Evolutionary conservation across 2,888 invertebrate species (phyloP), one percentile per base, ranked within the genome.

Genomic region (Formica aserva): DNA sequence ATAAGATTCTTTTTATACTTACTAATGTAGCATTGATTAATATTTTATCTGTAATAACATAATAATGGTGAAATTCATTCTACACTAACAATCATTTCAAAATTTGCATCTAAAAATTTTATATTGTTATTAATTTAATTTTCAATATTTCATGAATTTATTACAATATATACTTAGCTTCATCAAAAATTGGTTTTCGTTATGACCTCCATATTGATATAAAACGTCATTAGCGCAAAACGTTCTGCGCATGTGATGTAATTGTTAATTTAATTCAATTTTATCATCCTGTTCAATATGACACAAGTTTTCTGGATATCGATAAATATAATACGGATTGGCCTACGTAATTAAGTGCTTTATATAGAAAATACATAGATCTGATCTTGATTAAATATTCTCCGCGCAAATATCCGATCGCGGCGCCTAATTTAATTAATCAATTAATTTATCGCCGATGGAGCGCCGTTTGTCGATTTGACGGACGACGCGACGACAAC

Each of bases 361-460:
- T 69, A 77, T 71, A 29, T n/a, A 6, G 26, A 75, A 48, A 75
- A 45, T 60, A 74, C 8, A 71, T 52, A 29, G n/a, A 55, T 38
- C n/a, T 41, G 72, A 77, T 71, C 52, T 38, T 6, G 72, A 57
- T 77, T 41, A 69, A 77, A 77, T 71, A 77, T 80, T 41, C n/a
- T 13, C 3, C 35, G 45, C 32, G 13, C 32, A 74, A 60, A 80
- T 60, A 60, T 48, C 32, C 18, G n/a, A 48, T 38, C 60, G 35
- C 11, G 35, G 45, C 45, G 35, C 35, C 60, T 78, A 32, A 75
- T 74, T 80, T 80, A 75, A 80, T 80, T 74, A 60, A 78, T 45
- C 78, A 72, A 77, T 67, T 85, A 85, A 85, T 88, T 81, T 74
- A 82, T 78, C 67, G 60, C 11, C 26, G 63, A 71, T 71, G 32